These are phyloP conservation scores for Mercenaria mercenaria DNA, from an alignment of 1,140 invertebrate genomes.

Conservation along the genomic window DNA sequence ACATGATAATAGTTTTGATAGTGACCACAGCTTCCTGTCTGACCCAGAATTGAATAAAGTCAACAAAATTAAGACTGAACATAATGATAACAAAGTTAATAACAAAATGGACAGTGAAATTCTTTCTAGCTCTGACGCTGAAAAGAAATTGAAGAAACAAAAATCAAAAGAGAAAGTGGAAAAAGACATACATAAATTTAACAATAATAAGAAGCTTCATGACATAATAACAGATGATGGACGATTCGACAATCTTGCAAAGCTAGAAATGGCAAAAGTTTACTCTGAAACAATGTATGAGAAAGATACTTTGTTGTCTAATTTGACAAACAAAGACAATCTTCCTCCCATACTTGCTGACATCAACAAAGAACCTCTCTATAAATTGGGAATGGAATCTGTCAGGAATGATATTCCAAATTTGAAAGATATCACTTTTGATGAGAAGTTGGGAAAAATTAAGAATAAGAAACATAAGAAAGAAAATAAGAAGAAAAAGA, in stretches of 20 bases:
- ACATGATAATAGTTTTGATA: conserved; percentile 44
- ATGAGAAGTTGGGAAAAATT: conserved; percentile 48
- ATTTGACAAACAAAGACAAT: conserved; percentile 63
- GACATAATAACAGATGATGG: conserved; percentile 53
- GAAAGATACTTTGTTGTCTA: conserved; percentile 52
- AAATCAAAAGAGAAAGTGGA: conserved; percentile 48
- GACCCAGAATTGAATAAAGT: conserved; percentile 27
- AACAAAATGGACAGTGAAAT: conserved; percentile 38
- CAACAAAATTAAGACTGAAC: background rate
- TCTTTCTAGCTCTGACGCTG: conserved; percentile 1
- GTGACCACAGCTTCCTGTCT: conserved; percentile 33
- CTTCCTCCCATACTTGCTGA: conserved; percentile 43
- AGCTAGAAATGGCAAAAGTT: conserved; percentile 42
- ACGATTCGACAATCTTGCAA: conserved; percentile 42
- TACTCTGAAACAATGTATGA: conserved; percentile 52
- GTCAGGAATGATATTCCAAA: conserved; percentile 59
- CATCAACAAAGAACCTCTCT: conserved; percentile 63
- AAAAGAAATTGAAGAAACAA: conserved; percentile 53
- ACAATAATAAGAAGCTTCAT: conserved; percentile 57
- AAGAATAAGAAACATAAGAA: conserved; percentile 72
- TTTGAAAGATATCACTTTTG: conserved; percentile 42
- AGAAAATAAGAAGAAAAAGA: conserved; percentile 71
- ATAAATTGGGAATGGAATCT: conserved; percentile 51
- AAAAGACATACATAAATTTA: conserved; percentile 38
- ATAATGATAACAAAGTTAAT: conserved; percentile 1